These are phyloP conservation scores for Pelochelys cantorii DNA, from an alignment of 2,797 vertebrate genomes.

Conservation along the genomic window DNA sequence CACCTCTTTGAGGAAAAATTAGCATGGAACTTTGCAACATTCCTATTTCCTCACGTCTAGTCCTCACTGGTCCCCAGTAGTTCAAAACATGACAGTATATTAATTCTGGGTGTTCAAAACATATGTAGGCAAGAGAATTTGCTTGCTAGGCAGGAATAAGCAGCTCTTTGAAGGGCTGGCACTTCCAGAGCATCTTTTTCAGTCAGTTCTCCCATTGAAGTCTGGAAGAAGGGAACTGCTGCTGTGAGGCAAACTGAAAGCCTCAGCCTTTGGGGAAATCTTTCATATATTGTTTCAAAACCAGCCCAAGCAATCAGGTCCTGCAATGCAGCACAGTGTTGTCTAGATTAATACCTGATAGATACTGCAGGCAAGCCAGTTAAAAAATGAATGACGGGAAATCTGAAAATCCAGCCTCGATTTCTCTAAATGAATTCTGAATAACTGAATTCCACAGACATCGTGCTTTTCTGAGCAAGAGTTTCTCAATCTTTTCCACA, in stretches of 20 bases:
- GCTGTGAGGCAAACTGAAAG: conserved; percentile 4
- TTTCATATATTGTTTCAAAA: conserved; percentile 57
- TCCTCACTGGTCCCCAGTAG: neutral
- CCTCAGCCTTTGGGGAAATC: conserved; percentile 51
- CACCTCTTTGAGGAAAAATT: neutral
- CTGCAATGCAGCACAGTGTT: neutral
- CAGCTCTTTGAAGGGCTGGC: conserved; percentile 32
- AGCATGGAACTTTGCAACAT: neutral
- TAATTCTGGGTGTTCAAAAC: neutral
- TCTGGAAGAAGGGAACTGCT: no score
- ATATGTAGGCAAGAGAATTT: neutral
- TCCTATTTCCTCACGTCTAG: neutral
- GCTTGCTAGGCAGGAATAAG: neutral
- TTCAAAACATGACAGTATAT: neutral
- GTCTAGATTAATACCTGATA: conserved; percentile 9
- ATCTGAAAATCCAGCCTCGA: neutral
- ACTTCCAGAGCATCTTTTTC: conserved; percentile 43
- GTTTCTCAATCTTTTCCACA: neutral
- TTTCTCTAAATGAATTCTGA: neutral
- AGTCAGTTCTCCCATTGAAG: neutral
- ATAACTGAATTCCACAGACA: neutral
- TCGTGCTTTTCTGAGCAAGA: neutral
- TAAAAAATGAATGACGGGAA: conserved; percentile 2
- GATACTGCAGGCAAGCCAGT: conserved; percentile 12
- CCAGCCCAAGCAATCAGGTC: conserved; percentile 36